Conservation (phyloP, 2,888 invertebrate genomes). For the Cryptus viduatorius region DNA sequence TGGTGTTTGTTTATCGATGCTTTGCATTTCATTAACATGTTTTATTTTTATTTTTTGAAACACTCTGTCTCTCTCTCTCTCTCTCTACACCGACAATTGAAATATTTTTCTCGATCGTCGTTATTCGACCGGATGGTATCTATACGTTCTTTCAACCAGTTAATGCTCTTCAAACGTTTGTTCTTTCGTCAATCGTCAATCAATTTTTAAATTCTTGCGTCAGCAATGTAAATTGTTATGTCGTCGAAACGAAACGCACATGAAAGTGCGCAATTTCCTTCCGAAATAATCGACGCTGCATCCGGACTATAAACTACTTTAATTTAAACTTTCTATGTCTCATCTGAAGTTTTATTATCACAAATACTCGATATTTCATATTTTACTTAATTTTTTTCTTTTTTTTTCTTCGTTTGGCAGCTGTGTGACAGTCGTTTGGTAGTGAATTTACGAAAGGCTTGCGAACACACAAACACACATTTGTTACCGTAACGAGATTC, state of each 20-base stretch:
- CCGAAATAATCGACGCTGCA: constrained; percentile 50
- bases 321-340: constrained; percentile 23
- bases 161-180: not conserved
- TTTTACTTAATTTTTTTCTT: constrained; percentile 7
- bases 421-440: constrained; percentile 59
- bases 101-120: constrained; percentile 33
- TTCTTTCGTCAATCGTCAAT: not conserved
- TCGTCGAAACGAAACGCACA: constrained; percentile 42
- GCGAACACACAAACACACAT: constrained; percentile 46
- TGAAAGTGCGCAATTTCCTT: constrained; percentile 44
- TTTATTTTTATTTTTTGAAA: constrained; percentile 7
- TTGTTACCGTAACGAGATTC: constrained; percentile 31
- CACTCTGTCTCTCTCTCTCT: not conserved
- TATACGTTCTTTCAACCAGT: constrained; percentile 24
- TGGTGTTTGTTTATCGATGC: constrained; percentile 64
- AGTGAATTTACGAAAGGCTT: constrained; percentile 59
- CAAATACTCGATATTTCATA: constrained; percentile 31
- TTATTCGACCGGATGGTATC: constrained; percentile 50
- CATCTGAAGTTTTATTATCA: constrained; percentile 34
- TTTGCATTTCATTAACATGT: constrained; percentile 47
- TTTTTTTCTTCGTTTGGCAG: constrained; percentile 49
- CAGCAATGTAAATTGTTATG: constrained; percentile 5
- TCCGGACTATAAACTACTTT: constrained; percentile 25
- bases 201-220: too few relatives aligned
- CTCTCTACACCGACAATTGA: constrained; percentile 3